Base-by-base conservation (phyloP, 2,888 invertebrate species). In the Caenorhabditis drosophilae region DNA sequence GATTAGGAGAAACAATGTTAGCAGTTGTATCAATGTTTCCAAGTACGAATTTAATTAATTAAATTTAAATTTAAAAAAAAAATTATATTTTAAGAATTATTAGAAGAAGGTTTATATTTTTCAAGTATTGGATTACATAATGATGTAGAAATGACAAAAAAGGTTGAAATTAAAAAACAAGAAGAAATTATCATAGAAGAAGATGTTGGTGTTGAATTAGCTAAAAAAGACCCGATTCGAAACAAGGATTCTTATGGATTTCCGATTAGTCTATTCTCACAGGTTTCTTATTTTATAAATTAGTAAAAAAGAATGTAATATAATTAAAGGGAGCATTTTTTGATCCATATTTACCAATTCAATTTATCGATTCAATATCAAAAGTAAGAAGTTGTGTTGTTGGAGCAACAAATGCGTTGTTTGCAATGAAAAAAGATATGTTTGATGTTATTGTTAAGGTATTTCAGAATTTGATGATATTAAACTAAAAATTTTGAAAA, bases 321-420 rank as follows among this genome's bases (percentile, higher is more conserved):
- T n/a, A 34, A 22, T 46, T 53, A 54, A 35, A 89, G 89, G 96
- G 96, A 46, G 91, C 92, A 83, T 87, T 96, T 16, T 96, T 95
- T 84, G 89, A 96, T 84, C 97, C 98, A 18, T 98, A 97, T 85
- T 87, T 97, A 69, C 94, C 94, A 2, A 87, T 98, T 71, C 93
- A 95, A 74, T 95, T 93, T 84, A 89, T 96, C 86, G 97, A 97
- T 86, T 86, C 94, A 56, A 86, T 98, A 53, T 89, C 90, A 48
- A 63, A 61, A 16, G 51, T 49, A 7, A 44, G 44, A 4, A 54
- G 61, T 35, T 73, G 64, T 52, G 40, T 58, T 1, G 46, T 71
- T 6, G 97, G 98, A 36, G 96, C 96, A n/a, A 96, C 96, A 16
- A 98, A 98, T 87, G 91, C 94, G n/a, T 87, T 98, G 35, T 98